Evolutionary conservation across 2,888 invertebrate species (phyloP).

Genomic region (Habroteleia sp.): DNA sequence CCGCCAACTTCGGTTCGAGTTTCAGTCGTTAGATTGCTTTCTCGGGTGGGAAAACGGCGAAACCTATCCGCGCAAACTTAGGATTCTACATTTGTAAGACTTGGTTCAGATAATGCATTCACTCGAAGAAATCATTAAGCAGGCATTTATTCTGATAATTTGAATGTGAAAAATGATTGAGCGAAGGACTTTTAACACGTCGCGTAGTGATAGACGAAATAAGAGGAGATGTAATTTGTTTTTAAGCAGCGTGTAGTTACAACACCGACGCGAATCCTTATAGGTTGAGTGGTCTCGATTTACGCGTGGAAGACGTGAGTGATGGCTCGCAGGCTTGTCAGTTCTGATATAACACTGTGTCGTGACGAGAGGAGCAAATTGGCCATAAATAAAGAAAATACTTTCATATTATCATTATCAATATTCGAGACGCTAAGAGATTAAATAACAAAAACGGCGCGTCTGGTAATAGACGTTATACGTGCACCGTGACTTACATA

Average conservation of each 20-base stretch:
- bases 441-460: conserved; percentile 17
- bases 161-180: conserved; percentile 29
- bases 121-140: not conserved
- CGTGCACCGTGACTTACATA: not conserved
- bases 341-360: conserved; percentile 65
- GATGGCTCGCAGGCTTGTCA: conserved; percentile 70
- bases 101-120: too few relatives aligned
- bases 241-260: conserved; percentile 54
- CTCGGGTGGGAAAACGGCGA: conserved; percentile 40
- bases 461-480: not conserved
- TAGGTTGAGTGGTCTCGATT: conserved; percentile 65
- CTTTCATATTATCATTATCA: conserved; percentile 59
- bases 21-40: conserved; percentile 45
- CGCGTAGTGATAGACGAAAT: conserved; percentile 45
- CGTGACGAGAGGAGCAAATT: conserved; percentile 64
- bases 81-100: too few relatives aligned
- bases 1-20: conserved; percentile 34
- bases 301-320: conserved; percentile 74
- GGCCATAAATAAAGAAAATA: conserved; percentile 57
- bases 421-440: conserved; percentile 28
- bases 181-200: conserved; percentile 30
- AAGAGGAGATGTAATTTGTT: conserved; percentile 47
- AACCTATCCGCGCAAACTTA: too few relatives aligned
- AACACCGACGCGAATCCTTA: conserved; percentile 49
- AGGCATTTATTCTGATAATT: conserved; percentile 4